Conservation (phyloP, 2,888 invertebrate genomes). For the Melanargia galathea region DNA sequence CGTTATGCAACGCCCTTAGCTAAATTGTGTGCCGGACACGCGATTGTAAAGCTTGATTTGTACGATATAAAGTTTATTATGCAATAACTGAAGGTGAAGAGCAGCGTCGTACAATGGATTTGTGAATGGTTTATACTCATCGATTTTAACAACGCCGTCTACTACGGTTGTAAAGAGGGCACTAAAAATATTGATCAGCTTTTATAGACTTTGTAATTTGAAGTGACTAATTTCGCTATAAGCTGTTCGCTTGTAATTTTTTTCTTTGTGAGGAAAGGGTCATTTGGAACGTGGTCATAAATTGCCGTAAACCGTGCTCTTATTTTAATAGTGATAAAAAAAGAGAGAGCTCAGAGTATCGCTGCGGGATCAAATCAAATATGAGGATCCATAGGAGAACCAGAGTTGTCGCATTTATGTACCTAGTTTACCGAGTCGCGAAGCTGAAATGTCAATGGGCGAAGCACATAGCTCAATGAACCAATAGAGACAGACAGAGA, state of each 20-base stretch:
- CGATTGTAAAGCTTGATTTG: slow-evolving; percentile 24
- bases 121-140: slow-evolving; percentile 41
- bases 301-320: too few relatives aligned
- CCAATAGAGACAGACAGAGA: too few relatives aligned
- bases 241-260: background rate
- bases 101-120: slow-evolving; percentile 33
- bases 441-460: too few relatives aligned
- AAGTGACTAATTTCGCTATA: background rate
- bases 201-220: slow-evolving; percentile 20
- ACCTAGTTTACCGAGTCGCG: too few relatives aligned
- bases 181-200: slow-evolving; percentile 34
- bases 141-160: slow-evolving; percentile 42
- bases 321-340: too few relatives aligned
- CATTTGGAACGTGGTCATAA: too few relatives aligned
- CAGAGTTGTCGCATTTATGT: too few relatives aligned
- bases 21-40: slow-evolving; percentile 1
- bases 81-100: background rate
- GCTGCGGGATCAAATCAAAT: too few relatives aligned
- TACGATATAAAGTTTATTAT: slow-evolving; percentile 23
- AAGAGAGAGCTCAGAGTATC: too few relatives aligned
- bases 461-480: too few relatives aligned
- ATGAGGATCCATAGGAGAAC: too few relatives aligned
- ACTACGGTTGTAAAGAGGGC: slow-evolving; percentile 35
- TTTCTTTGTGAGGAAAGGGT: too few relatives aligned
- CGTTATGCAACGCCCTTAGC: slow-evolving; percentile 26